phyloP scores from a whole-genome alignment of 1,140 invertebrate genomes.

The Calliopsis andreniformis region DNA sequence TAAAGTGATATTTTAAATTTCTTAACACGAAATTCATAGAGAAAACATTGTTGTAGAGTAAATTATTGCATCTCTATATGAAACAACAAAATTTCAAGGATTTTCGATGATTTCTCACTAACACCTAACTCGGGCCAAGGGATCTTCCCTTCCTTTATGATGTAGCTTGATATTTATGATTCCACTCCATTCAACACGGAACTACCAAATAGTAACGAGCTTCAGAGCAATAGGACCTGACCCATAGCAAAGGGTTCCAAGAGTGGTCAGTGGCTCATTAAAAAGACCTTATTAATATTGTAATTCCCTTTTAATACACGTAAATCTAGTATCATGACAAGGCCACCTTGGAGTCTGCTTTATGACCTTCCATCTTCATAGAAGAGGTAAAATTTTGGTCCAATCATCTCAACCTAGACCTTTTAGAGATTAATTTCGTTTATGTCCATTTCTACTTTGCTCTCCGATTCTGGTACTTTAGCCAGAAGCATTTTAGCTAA shows the following conservation, averaged over 20 bases:
- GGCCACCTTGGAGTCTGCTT: conserved; percentile 71
- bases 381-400: conserved; percentile 3
- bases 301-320: conserved; percentile 74
- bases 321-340: conserved; percentile 73
- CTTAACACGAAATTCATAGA: no score
- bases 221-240: conserved; percentile 27
- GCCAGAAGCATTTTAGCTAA: no score
- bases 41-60: no score
- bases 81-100: no score
- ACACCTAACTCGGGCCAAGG: no score
- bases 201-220: conserved; percentile 49
- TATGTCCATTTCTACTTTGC: no score
- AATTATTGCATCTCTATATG: no score
- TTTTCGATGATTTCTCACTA: not conserved
- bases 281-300: conserved; percentile 72
- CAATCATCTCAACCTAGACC: not conserved
- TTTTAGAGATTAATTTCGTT: not conserved
- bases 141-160: not conserved
- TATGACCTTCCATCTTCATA: conserved; percentile 65
- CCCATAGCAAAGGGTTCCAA: conserved; percentile 40
- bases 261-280: conserved; percentile 63
- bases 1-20: no score
- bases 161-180: conserved; percentile 58
- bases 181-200: conserved; percentile 14
- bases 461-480: no score